Evolutionary conservation across 2,888 invertebrate species (phyloP), one percentile per base, ranked within the genome.

Genomic region (Sarcophaga variegata): DNA sequence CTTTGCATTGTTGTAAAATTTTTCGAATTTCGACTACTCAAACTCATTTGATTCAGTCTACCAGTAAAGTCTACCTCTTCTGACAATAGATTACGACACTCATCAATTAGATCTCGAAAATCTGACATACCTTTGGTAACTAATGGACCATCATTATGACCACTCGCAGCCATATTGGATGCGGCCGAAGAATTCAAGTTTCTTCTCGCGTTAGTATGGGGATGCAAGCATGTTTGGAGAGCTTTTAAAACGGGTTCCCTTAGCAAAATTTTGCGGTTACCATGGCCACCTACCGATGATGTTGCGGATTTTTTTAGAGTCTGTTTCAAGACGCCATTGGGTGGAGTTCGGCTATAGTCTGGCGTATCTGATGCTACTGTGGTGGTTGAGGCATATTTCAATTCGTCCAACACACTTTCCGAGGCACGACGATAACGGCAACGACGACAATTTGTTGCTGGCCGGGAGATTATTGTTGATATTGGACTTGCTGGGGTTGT

Each of bases 101-200:
- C 92, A 5, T 89, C 90, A 27, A 93, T 90, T 49, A 93, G 88
- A 88, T 92, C 92, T 3, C 90, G 91, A 84, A 92, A 92, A 87
- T 91, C 90, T 3, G 89, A 90, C 37, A 89, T 90, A 4, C 89
- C 90, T 77, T 88, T 86, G 1, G 72, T 54, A 2, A 17, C 63
- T n/a, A 74, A 63, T 20, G 81, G 63, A 17, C 81, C 37, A 14
- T 81, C 75, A 66, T 37, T 81, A 37, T 37, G 37, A 11, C 64
- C 12, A 63, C 17, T 47, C 8, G 49, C n/a, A 25, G 54, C 17
- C 10, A 49, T 22, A 17, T n/a, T 76, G 12, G 49, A 3, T 12
- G 25, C 27, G 47, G 27, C 60, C 20, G 76, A 37, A 0, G 66
- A 22, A 47, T 82, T 25, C n/a, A 82, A 54, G 59, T 84, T 82